These are phyloP conservation scores for Ceramica pisi DNA, from an alignment of 2,888 invertebrate genomes.

Conservation along the genomic window DNA sequence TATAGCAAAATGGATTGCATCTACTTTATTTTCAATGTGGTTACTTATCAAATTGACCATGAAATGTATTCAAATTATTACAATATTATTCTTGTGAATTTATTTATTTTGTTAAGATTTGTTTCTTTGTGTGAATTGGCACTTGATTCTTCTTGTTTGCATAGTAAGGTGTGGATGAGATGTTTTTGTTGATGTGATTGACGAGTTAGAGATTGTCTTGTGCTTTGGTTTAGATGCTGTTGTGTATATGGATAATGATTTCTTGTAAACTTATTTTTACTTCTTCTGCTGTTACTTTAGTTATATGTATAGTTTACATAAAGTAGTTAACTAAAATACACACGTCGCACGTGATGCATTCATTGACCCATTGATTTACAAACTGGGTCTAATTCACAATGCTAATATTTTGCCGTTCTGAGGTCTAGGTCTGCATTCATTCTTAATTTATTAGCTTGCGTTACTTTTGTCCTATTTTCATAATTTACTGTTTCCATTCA, in stretches of 20 bases:
- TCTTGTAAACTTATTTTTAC: not conserved
- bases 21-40: constrained; percentile 71
- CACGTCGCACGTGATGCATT: not conserved
- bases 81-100: constrained; percentile 57
- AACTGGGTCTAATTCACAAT: constrained; percentile 8
- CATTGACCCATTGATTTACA: not conserved
- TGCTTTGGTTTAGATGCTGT: not conserved
- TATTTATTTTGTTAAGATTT: constrained; percentile 37
- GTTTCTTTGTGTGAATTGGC: constrained; percentile 69
- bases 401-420: not conserved
- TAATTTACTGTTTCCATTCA: constrained; percentile 26
- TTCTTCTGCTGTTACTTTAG: not conserved
- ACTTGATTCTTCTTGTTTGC: constrained; percentile 72
- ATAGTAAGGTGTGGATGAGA: constrained; percentile 56
- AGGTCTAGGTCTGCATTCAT: constrained; percentile 34
- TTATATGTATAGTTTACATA: not conserved
- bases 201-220: constrained; percentile 12
- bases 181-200: constrained; percentile 36
- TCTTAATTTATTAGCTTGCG: not conserved
- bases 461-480: constrained; percentile 17
- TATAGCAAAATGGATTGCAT: constrained; percentile 70
- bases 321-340: not conserved
- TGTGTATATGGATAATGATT: not conserved
- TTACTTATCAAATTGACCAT: constrained; percentile 87
- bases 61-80: constrained; percentile 80